These are phyloP conservation scores for Mus caroli DNA, from an alignment of 2,797 vertebrate genomes.

Conservation along the genomic window DNA sequence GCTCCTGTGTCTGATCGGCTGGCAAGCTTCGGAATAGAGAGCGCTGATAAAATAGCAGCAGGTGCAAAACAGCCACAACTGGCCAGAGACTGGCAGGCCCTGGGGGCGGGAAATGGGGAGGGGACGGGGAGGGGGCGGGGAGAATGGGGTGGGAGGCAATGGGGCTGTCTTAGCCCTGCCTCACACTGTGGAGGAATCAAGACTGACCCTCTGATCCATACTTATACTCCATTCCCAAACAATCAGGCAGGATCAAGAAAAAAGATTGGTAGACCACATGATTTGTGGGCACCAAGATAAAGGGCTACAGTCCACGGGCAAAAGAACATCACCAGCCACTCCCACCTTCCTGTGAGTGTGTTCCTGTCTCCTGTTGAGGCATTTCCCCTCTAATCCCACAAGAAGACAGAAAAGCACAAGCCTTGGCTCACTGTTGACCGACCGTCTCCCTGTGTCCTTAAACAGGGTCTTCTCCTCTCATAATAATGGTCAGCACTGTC, in stretches of 20 bases:
- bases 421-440: not conserved
- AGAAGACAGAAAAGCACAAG: not conserved
- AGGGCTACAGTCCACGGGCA: not conserved
- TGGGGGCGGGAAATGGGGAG: not conserved
- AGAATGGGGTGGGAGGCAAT: not conserved
- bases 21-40: slow-evolving; percentile 57
- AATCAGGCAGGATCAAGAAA: not conserved
- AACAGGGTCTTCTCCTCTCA: not conserved
- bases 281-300: not conserved
- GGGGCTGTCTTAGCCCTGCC: not conserved
- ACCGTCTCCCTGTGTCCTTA: not conserved
- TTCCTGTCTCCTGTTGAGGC: not conserved
- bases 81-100: not conserved
- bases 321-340: not conserved
- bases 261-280: not conserved
- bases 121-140: too few species aligned
- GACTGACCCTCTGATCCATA: not conserved
- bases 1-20: slow-evolving; percentile 45
- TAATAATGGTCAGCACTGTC: not conserved
- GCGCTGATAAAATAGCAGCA: not conserved
- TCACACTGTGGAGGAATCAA: not conserved
- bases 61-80: not conserved
- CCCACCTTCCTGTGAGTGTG: not conserved
- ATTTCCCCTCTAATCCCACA: not conserved
- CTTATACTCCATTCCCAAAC: not conserved